Evolutionary conservation across 1,140 invertebrate genomes (phyloP).

Genomic region (Brachionus rotundiformis): DNA sequence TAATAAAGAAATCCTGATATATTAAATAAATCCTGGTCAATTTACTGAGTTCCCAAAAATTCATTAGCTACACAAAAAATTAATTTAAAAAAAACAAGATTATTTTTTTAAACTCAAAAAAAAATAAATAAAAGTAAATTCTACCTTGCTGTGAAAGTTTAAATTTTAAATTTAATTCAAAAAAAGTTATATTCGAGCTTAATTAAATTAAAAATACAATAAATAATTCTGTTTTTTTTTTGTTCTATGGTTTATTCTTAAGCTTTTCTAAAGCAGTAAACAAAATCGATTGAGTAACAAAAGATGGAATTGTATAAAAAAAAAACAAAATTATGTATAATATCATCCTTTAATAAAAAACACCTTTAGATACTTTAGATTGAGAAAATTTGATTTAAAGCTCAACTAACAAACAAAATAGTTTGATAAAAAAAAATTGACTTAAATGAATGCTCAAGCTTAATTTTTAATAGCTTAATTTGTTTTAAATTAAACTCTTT

Average conservation of each 20-base stretch:
- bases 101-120: background rate
- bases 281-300: conserved; percentile 3
- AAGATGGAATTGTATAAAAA: background rate
- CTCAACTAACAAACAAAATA: background rate
- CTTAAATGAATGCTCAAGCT: background rate
- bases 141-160: conserved; percentile 7
- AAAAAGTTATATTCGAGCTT: background rate
- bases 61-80: background rate
- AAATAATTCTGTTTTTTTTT: background rate
- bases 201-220: background rate
- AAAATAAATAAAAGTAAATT: conserved; percentile 12
- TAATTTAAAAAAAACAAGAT: background rate
- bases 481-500: background rate
- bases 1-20: background rate
- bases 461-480: background rate
- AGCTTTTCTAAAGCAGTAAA: conserved; percentile 13
- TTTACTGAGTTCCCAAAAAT: conserved; percentile 21
- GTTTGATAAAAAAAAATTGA: background rate
- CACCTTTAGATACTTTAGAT: background rate
- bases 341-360: background rate
- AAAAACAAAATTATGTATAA: background rate
- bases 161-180: background rate
- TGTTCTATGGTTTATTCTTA: background rate
- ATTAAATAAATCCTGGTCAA: background rate
- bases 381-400: background rate